Conservation (phyloP, 2,888 invertebrate genomes). For the Troides helena region DNA sequence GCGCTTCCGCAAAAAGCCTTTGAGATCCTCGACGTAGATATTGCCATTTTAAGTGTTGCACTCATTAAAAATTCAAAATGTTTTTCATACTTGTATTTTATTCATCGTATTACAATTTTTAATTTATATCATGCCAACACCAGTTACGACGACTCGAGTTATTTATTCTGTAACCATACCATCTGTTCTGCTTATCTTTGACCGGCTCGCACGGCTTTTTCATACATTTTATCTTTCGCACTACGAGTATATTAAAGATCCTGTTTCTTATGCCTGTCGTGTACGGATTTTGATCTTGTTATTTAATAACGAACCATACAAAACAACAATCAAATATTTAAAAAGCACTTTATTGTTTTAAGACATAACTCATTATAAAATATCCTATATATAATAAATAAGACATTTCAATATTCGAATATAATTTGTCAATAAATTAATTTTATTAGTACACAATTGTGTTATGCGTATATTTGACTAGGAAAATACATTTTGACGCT, state of each 20-base stretch:
- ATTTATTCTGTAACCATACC: conserved; percentile 29
- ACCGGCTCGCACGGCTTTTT: conserved; percentile 25
- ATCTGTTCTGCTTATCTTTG: conserved; percentile 29
- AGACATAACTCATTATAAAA: no score
- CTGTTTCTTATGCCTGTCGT: no score
- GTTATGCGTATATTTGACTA: conserved; percentile 4
- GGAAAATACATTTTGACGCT: conserved; percentile 6
- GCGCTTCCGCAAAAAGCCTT: conserved; percentile 38
- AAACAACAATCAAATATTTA: no score
- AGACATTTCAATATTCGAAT: no score
- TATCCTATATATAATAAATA: no score
- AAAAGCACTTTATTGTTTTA: no score
- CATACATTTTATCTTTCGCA: conserved; percentile 18
- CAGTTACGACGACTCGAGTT: conserved; percentile 30
- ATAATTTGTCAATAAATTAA: no score
- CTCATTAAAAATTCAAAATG: conserved; percentile 33
- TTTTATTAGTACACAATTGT: background rate
- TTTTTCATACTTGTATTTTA: conserved; percentile 30
- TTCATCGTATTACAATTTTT: conserved; percentile 28
- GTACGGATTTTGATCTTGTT: no score
- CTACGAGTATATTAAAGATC: conserved; percentile 24
- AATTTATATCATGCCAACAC: conserved; percentile 33
- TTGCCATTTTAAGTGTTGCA: conserved; percentile 37
- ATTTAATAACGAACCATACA: no score
- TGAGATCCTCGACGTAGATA: conserved; percentile 41